Conservation (phyloP, 2,888 invertebrate genomes). For the Serrognathus titanus region DNA sequence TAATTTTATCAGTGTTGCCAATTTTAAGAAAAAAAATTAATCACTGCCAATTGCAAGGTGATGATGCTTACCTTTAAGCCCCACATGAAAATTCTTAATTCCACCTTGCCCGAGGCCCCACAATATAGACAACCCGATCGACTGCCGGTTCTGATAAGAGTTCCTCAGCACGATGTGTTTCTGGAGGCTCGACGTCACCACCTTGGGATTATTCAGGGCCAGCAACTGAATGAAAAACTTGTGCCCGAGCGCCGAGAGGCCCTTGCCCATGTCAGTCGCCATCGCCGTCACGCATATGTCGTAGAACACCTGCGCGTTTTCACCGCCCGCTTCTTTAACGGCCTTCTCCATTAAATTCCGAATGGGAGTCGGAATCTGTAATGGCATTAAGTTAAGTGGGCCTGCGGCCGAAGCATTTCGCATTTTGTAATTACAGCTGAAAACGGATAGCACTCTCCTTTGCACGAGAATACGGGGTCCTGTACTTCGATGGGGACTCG, state of each 20-base stretch:
- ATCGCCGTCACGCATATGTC: constrained; percentile 67
- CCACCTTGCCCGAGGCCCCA: constrained; percentile 79
- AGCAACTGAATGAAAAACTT: constrained; percentile 70
- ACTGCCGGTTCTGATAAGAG: constrained; percentile 74
- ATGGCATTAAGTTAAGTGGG: constrained; percentile 18
- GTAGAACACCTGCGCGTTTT: constrained; percentile 65
- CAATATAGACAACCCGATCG: constrained; percentile 67
- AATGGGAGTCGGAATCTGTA: constrained; percentile 41
- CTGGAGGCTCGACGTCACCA: constrained; percentile 58
- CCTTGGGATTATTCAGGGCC: constrained; percentile 62
- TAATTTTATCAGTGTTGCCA: too few species aligned
- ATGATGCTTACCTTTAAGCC: constrained; percentile 58
- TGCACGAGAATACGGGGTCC: constrained; percentile 59
- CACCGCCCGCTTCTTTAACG: constrained; percentile 59
- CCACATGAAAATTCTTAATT: constrained; percentile 59
- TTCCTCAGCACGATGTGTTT: constrained; percentile 64
- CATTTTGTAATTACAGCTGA: constrained; percentile 50
- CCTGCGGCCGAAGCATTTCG: too few species aligned
- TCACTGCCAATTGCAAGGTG: too few species aligned
- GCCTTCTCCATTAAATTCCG: constrained; percentile 48
- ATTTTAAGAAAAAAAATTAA: background rate
- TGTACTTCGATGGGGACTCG: constrained; percentile 61
- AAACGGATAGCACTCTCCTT: constrained; percentile 57
- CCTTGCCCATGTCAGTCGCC: constrained; percentile 71
- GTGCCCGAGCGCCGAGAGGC: constrained; percentile 62